Evolutionary conservation across 2,113 vertebrate genomes (phyloP), one percentile per base, ranked within the genome.

Genomic region (Hemichromis elongatus): DNA sequence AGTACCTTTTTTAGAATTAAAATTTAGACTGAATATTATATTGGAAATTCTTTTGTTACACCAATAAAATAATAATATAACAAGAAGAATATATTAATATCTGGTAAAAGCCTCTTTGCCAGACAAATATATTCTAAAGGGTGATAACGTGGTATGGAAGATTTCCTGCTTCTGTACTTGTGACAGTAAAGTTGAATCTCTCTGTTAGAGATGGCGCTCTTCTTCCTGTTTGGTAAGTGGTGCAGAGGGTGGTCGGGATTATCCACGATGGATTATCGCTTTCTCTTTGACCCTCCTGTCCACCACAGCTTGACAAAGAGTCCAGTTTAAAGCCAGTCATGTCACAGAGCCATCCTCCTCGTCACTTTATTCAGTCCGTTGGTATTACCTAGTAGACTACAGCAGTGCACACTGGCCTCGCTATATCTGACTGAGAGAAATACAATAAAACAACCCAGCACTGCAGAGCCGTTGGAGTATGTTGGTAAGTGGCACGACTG

Each of bases 71-170:
- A 45, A 70, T 10, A 26, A 45, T 10, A 70, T 16, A 42, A 70
- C 4, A 70, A 26, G 0, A 70, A 45, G 21, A 70, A 45, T 45
- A 45, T 45, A 26, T 68, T 42, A 42, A 13, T 12, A 42, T 45
- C 12, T 14, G 5, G 42, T 13, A 45, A 13, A 45, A 45, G 37
- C 0, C 0, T 70, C 0, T 45, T 13, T 70, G 63, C 16, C 13
- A 70, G 13, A 26, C 1, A 70, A 9, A 70, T 45, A 0, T 26
- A 70, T 70, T 70, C 13, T 70, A 70, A 70, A 45, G n/a, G 13
- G 42, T 68, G 42, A 42, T 68, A 42, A 24, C 37, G 63, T 70
- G 13, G 21, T 9, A 4, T 45, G 21, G 26, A 42, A 42, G 63
- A 9, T 26, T 18, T 70, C 61, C 33, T 66, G 61, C 59, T 37